These are phyloP conservation scores for Falco peregrinus DNA, from an alignment of 2,797 vertebrate genomes.

Conservation along the genomic window DNA sequence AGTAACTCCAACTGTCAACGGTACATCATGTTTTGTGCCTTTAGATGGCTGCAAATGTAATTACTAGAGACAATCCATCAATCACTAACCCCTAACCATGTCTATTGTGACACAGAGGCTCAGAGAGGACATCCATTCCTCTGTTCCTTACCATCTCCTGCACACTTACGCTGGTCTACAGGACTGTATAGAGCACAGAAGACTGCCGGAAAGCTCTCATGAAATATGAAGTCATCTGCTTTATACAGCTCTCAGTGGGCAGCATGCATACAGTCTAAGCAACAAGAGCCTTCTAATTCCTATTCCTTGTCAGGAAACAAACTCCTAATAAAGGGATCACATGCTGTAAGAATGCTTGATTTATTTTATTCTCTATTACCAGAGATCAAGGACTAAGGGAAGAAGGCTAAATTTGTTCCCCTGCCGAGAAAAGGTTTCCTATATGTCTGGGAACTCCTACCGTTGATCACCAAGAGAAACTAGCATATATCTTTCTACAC, in stretches of 20 bases:
- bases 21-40: not conserved
- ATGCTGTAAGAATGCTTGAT: not conserved
- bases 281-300: not conserved
- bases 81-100: not conserved
- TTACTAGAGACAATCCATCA: not conserved
- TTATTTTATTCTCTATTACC: not conserved
- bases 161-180: not conserved
- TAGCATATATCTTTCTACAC: not conserved
- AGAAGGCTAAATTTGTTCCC: not conserved
- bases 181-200: not conserved
- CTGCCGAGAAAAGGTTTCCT: not conserved
- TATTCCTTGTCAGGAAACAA: not conserved
- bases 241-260: not conserved
- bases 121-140: not conserved
- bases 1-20: slow-evolving; percentile 21
- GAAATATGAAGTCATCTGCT: not conserved
- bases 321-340: not conserved
- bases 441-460: not conserved
- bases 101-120: not conserved
- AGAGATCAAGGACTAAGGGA: not conserved
- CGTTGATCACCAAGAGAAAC: not conserved
- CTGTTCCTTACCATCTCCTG: not conserved
- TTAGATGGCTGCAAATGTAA: slow-evolving; percentile 19
- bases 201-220: not conserved
- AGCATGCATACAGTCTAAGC: not conserved